Conservation (phyloP, 2,888 invertebrate species). For the Platycnemis pennipes region DNA sequence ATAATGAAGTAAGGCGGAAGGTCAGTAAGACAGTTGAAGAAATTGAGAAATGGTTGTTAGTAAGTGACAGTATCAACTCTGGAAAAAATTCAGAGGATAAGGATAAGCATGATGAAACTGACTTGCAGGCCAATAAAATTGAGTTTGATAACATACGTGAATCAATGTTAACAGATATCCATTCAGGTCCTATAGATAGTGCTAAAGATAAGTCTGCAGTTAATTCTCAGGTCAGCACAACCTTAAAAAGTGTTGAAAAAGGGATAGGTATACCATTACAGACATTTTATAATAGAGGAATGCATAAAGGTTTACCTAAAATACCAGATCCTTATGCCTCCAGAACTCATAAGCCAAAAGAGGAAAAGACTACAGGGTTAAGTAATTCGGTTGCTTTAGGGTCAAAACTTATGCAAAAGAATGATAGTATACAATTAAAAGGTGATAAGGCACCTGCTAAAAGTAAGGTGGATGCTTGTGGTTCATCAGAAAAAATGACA, state of each 20-base stretch:
- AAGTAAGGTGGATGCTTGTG: neutral
- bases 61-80: conserved; percentile 25
- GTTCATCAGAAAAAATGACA: neutral
- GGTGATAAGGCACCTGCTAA: neutral
- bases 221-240: neutral
- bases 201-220: neutral
- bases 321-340: neutral
- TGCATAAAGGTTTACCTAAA: conserved; percentile 39
- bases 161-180: conserved; percentile 7
- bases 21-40: conserved; percentile 62
- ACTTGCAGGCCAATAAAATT: conserved; percentile 50
- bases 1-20: conserved; percentile 56
- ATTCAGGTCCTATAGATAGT: neutral
- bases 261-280: conserved; percentile 44
- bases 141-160: conserved; percentile 57
- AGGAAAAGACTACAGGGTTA: neutral
- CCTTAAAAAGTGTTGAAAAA: conserved; percentile 46
- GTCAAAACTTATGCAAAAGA: neutral
- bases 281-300: conserved; percentile 32
- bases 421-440: neutral
- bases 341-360: neutral
- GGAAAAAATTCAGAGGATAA: conserved; percentile 30
- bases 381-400: neutral
- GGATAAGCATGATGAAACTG: conserved; percentile 42
- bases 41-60: conserved; percentile 54